A percentile compares a stretch with the other conserved stretches of the same genome.
These are phyloP conservation scores for Brachyopa scutellaris DNA, from an alignment of 2,888 invertebrate species.

Conservation along the genomic window DNA sequence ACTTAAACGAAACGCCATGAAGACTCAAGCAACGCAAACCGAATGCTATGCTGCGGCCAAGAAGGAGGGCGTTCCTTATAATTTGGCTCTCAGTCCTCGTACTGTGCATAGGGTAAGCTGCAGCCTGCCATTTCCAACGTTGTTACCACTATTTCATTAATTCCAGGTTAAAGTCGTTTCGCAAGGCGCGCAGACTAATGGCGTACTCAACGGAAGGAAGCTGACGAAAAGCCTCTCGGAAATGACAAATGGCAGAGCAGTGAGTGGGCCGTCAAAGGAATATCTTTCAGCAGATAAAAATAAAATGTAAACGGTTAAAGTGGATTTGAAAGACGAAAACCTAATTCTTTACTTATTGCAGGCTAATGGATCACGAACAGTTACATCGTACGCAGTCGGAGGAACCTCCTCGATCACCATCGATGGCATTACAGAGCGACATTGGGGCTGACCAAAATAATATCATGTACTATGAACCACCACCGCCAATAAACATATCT, in stretches of 20 bases:
- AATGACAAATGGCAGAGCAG: constrained; percentile 83
- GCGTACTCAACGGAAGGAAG: constrained; percentile 88
- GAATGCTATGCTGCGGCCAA: constrained; percentile 87
- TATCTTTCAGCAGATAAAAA: constrained; percentile 75
- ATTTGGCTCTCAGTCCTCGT: constrained; percentile 88
- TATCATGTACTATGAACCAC: constrained; percentile 79
- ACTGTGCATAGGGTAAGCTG: constrained; percentile 89
- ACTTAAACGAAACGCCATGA: constrained; percentile 91
- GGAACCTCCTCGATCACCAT: constrained; percentile 88
- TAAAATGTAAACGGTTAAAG: constrained; percentile 36
- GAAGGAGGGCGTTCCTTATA: constrained; percentile 88
- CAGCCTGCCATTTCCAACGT: too few species aligned
- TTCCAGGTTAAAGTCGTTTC: constrained; percentile 91
- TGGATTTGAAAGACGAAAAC: not conserved
- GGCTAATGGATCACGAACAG: constrained; percentile 86
- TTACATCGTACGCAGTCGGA: constrained; percentile 93
- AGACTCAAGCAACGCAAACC: constrained; percentile 96
- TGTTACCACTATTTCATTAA: not conserved
- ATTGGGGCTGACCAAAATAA: constrained; percentile 75
- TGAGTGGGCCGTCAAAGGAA: constrained; percentile 79
- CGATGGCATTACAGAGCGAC: constrained; percentile 74
- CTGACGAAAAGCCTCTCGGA: constrained; percentile 93
- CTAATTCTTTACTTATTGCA: constrained; percentile 39
- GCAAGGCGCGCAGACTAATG: constrained; percentile 95
- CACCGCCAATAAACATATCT: constrained; percentile 77